A percentile compares a stretch with the other conserved stretches of the same genome.
phyloP scores from a whole-genome alignment of 2,797 vertebrate species.

The Rhincodon typus region DNA sequence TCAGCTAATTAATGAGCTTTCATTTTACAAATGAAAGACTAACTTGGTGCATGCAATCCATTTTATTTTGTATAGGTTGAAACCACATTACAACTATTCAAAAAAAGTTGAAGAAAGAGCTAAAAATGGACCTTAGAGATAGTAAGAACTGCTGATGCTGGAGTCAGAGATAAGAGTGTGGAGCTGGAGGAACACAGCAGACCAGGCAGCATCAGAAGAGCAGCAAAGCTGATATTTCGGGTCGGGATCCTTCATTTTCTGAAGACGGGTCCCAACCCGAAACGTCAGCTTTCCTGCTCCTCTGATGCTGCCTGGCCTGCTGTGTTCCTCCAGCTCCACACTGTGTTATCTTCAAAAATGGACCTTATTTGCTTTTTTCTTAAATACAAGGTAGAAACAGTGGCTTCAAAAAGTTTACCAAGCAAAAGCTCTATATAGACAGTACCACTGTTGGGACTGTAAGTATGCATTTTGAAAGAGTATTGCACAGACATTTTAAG shows the following conservation, averaged over 20 bases:
- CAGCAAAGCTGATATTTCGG: too few species aligned
- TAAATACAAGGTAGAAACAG: neutral
- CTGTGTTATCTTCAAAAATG: neutral
- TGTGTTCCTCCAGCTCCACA: too few species aligned
- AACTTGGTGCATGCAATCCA: neutral
- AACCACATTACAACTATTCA: neutral
- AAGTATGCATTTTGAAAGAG: neutral
- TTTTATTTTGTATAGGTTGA: neutral
- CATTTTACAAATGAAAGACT: neutral
- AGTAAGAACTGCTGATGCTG: too few species aligned
- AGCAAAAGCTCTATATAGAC: neutral
- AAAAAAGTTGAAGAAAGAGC: neutral
- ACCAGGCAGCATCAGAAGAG: too few species aligned
- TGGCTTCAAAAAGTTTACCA: neutral
- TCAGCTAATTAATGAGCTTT: neutral
- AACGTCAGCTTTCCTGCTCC: too few species aligned
- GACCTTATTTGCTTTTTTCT: neutral
- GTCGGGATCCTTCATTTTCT: too few species aligned
- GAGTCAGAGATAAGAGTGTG: too few species aligned
- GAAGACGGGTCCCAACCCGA: too few species aligned
- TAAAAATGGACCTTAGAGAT: neutral
- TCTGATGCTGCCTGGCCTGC: too few species aligned
- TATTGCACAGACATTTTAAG: neutral
- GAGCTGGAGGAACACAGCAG: too few species aligned
- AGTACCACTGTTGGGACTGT: neutral